These are phyloP conservation scores for Chrysopilus asiliformis DNA, from an alignment of 2,888 invertebrate genomes.

Conservation along the genomic window DNA sequence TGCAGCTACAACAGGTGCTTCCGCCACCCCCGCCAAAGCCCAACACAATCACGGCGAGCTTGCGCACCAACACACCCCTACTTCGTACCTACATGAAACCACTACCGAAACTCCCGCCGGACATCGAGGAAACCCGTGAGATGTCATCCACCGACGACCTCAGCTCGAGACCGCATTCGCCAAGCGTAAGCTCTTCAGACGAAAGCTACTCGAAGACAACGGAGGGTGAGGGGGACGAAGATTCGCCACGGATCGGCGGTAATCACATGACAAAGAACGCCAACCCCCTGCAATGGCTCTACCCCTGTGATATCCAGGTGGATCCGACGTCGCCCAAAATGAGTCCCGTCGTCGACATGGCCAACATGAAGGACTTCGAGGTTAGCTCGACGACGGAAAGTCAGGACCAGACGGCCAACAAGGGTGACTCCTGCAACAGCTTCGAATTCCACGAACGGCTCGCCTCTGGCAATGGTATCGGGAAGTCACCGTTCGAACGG, in stretches of 20 bases:
- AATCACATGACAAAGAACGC: constrained; percentile 23
- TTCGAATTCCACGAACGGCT: constrained; percentile 45
- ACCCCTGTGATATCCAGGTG: constrained; percentile 49
- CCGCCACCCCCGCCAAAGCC: constrained; percentile 16
- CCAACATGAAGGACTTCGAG: constrained; percentile 34
- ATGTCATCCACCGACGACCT: constrained; percentile 69
- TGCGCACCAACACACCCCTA: constrained; percentile 25
- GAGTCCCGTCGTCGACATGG: constrained; percentile 25
- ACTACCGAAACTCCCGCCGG: constrained; percentile 43
- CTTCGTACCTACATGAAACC: constrained; percentile 43
- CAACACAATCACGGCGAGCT: constrained; percentile 18
- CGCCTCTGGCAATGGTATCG: constrained; percentile 13
- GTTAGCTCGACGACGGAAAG: constrained; percentile 37
- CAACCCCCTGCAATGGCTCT: constrained; percentile 45
- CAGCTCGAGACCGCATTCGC: constrained; percentile 66
- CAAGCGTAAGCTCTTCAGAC: constrained; percentile 71
- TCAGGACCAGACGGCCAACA: constrained; percentile 42
- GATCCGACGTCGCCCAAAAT: constrained; percentile 30
- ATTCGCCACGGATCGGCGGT: constrained; percentile 27
- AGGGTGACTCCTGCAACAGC: constrained; percentile 49
- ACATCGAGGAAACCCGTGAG: constrained; percentile 33
- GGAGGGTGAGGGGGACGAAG: constrained; percentile 45
- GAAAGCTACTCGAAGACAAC: constrained; percentile 74
- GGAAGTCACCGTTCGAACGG: constrained; percentile 56
- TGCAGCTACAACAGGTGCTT: constrained; percentile 28